Percentiles rank a stretch among this genome's conserved stretches.
Conservation (phyloP, 2,113 vertebrate species). For the Numenius arquata region DNA sequence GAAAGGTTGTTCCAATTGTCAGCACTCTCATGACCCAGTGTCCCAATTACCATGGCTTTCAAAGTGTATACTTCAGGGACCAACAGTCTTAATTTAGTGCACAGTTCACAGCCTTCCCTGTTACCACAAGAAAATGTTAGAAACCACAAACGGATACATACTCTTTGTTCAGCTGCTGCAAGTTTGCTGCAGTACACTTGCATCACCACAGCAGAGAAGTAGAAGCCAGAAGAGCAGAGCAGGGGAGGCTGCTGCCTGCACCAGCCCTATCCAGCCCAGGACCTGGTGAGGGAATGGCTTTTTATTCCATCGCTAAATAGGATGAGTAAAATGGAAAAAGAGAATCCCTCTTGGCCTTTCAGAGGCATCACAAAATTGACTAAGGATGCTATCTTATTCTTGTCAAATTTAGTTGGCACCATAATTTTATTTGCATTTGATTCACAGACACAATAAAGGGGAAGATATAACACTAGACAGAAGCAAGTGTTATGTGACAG, state of each 20-base stretch:
- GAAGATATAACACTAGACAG: neutral
- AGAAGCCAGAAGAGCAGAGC: neutral
- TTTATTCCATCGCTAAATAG: neutral
- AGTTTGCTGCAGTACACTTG: neutral
- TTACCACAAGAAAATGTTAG: neutral
- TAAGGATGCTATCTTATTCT: constrained; percentile 15
- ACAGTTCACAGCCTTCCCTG: neutral
- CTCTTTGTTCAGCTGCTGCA: neutral
- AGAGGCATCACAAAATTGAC: neutral
- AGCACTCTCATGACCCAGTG: neutral
- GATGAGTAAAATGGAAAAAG: neutral
- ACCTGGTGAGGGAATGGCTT: neutral
- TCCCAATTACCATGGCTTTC: neutral
- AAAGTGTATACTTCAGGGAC: neutral
- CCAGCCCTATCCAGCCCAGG: neutral
- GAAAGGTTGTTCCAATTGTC: neutral
- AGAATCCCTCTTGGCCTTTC: neutral
- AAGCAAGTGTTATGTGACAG: neutral
- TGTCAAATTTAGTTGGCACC: neutral
- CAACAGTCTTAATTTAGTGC: neutral
- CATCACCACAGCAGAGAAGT: neutral
- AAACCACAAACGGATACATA: neutral
- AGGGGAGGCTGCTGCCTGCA: neutral
- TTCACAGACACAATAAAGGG: neutral
- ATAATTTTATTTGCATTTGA: constrained; percentile 42